Conservation (phyloP, 1,140 invertebrate species). For the Danaus melanippus region DNA sequence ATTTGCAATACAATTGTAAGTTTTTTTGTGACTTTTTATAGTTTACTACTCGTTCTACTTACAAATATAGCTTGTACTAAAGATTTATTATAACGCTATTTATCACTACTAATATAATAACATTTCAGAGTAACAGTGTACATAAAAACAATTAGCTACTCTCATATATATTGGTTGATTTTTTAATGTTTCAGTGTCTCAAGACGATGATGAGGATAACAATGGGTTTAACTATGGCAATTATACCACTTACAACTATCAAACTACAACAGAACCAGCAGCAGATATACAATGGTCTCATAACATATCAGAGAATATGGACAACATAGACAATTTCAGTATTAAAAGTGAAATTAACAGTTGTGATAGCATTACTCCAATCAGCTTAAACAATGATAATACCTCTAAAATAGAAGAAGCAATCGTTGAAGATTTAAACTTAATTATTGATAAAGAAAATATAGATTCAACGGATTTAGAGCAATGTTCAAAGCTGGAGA, state of each 20-base stretch:
- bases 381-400: constrained; percentile 24
- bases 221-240: constrained; percentile 45
- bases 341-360: constrained; percentile 14
- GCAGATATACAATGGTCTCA: constrained; percentile 14
- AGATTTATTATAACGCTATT: too few species aligned
- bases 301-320: constrained; percentile 12
- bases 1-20: constrained; percentile 63
- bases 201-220: constrained; percentile 53
- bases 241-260: constrained; percentile 29
- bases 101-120: too few species aligned
- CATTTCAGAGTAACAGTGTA: too few species aligned
- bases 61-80: too few species aligned
- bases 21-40: constrained; percentile 17
- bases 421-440: constrained; percentile 65
- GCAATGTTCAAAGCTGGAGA: background rate
- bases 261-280: constrained; percentile 20
- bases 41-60: background rate
- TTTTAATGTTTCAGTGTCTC: constrained; percentile 46
- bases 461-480: constrained; percentile 15
- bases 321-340: background rate
- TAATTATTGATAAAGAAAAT: constrained; percentile 45
- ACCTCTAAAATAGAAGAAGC: constrained; percentile 44
- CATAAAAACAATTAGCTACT: constrained; percentile 1
- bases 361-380: constrained; percentile 19
- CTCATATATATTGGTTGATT: constrained; percentile 4